Base-by-base conservation (phyloP, 2,113 vertebrate genomes). In the Etia nguti region DNA sequence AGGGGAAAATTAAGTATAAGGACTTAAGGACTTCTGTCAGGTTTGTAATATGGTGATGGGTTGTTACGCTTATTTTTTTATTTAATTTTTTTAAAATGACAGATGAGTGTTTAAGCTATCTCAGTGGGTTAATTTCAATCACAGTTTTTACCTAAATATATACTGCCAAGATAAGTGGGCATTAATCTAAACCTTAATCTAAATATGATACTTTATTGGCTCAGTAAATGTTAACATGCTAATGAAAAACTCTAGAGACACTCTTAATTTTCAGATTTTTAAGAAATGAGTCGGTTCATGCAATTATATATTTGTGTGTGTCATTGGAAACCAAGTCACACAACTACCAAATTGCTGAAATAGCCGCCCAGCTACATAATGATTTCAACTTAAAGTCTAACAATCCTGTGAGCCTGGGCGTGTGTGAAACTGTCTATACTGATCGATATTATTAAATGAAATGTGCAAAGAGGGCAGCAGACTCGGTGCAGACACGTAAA, bases 251-350 rank as follows among this genome's bases (percentile, higher is more conserved):
- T 6, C 16, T 50, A 18, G 18, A 18, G 13, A 54, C 9, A 65
- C 60, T 36, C 11, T 41, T 62, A n/a, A 65, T 7, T 65, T 65
- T 12, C 18, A 36, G 18, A 65, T 65, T 12, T 65, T 36, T 36
- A 65, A 65, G 10, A 12, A 38, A 10, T 5, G 34, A 65, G 60
- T 65, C 31, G 0, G 4, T 65, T 65, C 31, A 65, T 3, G 10
- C 34, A 65, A 22, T 38, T 55, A 1, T 22, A 0, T 54, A 0
- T 22, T n/a, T n/a, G 34, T 36, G 34, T 36, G 34, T 36, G 34
- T 36, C 10, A 36, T 0, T 68, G 62, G 34, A 68, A 68, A 70
- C 36, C 12, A 43, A 9, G 65, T 24, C 36, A 16, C 36, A 70
- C 43, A 70, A 43, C 36, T 15, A 50, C 24, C 22, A 75, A 26